A percentile compares a stretch with the other conserved stretches of the same genome.
phyloP scores from a whole-genome alignment of 53 echinoderm and acorn worm genomes.

The Paelopatides confundens region DNA sequence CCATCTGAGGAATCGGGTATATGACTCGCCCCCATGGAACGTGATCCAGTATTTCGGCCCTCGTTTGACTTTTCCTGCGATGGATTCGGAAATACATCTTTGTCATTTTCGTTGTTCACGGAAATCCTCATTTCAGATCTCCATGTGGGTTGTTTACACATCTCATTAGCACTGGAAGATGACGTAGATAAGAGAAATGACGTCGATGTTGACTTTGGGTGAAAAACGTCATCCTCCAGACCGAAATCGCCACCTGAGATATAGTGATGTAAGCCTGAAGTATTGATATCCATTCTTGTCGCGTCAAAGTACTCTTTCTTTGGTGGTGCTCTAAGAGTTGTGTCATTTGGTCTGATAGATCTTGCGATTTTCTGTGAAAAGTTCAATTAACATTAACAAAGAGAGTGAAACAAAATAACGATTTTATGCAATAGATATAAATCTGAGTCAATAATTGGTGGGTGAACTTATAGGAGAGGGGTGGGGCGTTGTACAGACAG shows the following conservation, averaged over 20 bases:
- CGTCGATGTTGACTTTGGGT: background rate
- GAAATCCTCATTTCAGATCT: background rate
- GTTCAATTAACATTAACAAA: too few relatives aligned
- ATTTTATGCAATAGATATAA: too few relatives aligned
- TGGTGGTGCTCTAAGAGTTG: background rate
- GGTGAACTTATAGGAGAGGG: too few relatives aligned
- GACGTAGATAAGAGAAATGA: background rate
- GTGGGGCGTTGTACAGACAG: too few relatives aligned
- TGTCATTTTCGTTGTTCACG: background rate
- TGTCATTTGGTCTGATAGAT: background rate
- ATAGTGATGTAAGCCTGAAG: background rate
- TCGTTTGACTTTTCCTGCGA: background rate
- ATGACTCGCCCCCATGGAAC: too few relatives aligned
- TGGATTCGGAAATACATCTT: background rate
- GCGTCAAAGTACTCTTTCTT: conserved; percentile 5
- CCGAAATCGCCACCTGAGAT: background rate
- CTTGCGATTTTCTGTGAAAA: conserved; percentile 11
- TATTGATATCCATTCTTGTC: background rate
- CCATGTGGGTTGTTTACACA: background rate
- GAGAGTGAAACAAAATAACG: too few relatives aligned
- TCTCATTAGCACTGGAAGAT: background rate
- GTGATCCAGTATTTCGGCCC: background rate
- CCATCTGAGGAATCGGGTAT: background rate
- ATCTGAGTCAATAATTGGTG: too few relatives aligned
- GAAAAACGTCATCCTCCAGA: background rate